Evolutionary conservation across 2,797 vertebrate genomes (phyloP).

Genomic region (Macropus fuliginosus): DNA sequence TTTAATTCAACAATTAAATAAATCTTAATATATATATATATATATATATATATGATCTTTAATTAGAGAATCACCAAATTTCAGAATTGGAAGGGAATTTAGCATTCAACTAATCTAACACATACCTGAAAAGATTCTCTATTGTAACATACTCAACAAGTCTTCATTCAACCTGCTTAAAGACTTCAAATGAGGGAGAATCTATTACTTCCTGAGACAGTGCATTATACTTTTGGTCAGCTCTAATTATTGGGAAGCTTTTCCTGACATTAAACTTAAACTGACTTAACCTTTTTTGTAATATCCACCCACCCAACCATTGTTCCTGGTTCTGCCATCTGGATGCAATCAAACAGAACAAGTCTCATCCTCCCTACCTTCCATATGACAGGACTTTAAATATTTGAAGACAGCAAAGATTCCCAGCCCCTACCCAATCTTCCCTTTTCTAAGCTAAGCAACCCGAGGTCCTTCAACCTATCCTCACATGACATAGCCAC

Average conservation of each 20-base stretch:
- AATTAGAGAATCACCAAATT: neutral
- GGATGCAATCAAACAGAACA: neutral
- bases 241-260: neutral
- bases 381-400: neutral
- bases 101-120: neutral
- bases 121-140: neutral
- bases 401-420: neutral
- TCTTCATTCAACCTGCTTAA: neutral
- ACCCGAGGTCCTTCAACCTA: neutral
- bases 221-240: neutral
- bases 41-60: neutral
- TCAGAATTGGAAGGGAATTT: neutral
- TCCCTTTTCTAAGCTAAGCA: neutral
- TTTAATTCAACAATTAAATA: neutral
- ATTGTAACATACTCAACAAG: neutral
- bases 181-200: neutral
- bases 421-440: neutral
- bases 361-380: neutral
- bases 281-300: neutral
- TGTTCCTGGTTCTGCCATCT: neutral
- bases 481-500: neutral
- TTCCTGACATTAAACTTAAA: neutral
- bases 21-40: neutral
- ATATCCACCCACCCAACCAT: neutral
- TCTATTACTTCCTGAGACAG: neutral